Evolutionary conservation across 2,113 vertebrate genomes (phyloP).

Genomic region (Anolis carolinensis): DNA sequence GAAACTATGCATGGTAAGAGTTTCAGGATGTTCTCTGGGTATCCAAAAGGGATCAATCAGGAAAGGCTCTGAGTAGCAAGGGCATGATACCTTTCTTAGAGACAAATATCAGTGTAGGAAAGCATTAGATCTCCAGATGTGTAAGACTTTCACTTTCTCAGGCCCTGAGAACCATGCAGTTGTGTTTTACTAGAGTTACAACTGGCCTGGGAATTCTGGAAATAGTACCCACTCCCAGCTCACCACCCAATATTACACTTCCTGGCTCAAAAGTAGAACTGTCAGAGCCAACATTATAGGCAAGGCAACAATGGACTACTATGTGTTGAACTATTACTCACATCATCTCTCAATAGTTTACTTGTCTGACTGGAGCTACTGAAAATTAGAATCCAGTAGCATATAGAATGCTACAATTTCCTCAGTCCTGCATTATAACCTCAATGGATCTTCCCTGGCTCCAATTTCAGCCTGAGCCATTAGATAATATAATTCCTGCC

Average conservation of each 20-base stretch:
- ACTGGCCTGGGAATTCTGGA: background rate
- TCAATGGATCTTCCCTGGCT: background rate
- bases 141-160: background rate
- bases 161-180: background rate
- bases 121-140: background rate
- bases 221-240: background rate
- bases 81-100: background rate
- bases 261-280: background rate
- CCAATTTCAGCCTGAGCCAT: background rate
- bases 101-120: background rate
- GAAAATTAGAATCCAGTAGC: background rate
- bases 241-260: background rate
- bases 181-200: background rate
- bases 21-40: background rate
- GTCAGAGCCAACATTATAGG: background rate
- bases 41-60: background rate
- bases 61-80: background rate
- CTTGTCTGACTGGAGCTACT: background rate
- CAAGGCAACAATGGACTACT: background rate
- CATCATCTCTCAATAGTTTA: background rate
- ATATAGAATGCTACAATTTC: background rate
- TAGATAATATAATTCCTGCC: background rate
- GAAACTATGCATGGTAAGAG: slow-evolving; percentile 4
- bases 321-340: background rate
- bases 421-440: background rate